These are phyloP conservation scores for Saimiri boliviensis DNA, from an alignment of 2,113 vertebrate genomes.

Conservation along the genomic window DNA sequence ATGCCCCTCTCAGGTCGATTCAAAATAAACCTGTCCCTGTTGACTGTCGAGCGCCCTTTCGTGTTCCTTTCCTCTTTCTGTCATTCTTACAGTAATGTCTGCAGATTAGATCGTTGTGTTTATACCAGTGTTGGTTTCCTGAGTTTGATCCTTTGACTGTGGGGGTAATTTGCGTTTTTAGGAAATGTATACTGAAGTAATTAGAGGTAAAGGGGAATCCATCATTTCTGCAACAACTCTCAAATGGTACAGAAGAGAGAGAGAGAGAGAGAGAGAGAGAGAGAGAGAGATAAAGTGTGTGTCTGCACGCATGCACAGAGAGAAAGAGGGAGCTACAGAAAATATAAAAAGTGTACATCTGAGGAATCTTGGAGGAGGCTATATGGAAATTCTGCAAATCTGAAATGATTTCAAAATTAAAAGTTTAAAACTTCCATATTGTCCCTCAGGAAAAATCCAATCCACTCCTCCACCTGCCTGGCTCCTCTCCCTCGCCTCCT, in stretches of 20 bases:
- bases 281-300: too few relatives aligned
- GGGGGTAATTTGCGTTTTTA: not conserved
- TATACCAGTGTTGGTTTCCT: not conserved
- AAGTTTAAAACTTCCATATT: not conserved
- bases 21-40: too few relatives aligned
- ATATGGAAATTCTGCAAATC: not conserved
- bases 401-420: not conserved
- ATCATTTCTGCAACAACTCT: not conserved
- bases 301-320: too few relatives aligned
- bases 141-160: not conserved
- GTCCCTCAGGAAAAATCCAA: not conserved
- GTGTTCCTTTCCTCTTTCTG: too few relatives aligned
- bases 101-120: not conserved
- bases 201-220: not conserved
- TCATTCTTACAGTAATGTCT: not conserved
- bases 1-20: too few relatives aligned
- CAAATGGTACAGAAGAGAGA: not conserved
- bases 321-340: not conserved
- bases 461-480: not conserved
- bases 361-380: not conserved
- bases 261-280: too few relatives aligned
- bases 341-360: not conserved
- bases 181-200: not conserved
- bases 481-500: not conserved
- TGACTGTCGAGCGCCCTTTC: too few relatives aligned